Evolutionary conservation across 2,113 vertebrate genomes (phyloP).

Genomic region (Cervus canadensis): DNA sequence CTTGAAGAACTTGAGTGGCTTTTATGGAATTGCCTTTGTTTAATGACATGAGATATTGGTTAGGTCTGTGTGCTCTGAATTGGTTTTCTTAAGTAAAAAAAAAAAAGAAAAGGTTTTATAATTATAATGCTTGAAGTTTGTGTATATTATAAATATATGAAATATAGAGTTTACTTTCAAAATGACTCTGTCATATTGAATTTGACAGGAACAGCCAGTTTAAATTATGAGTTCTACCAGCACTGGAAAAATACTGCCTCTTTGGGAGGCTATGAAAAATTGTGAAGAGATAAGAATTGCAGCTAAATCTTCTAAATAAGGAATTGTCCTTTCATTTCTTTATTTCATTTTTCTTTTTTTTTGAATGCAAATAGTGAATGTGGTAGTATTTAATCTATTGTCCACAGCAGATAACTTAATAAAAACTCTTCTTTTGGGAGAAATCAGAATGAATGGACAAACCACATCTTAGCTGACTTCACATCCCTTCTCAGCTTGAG

Average conservation of each 20-base stretch:
- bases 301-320: constrained; percentile 45
- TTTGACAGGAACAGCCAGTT: constrained; percentile 49
- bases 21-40: not conserved
- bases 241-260: not conserved
- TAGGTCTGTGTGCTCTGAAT: not conserved
- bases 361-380: not conserved
- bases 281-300: not conserved
- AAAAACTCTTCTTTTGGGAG: not conserved
- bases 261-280: constrained; percentile 45
- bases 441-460: not conserved
- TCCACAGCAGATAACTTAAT: not conserved
- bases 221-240: constrained; percentile 47
- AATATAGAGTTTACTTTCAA: constrained; percentile 46
- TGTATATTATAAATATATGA: constrained; percentile 36
- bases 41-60: not conserved
- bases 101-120: constrained; percentile 64
- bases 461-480: not conserved
- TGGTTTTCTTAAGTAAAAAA: constrained; percentile 44
- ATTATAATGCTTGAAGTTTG: constrained; percentile 29
- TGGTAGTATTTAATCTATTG: not conserved
- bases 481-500: not conserved
- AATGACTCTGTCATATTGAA: constrained; percentile 48
- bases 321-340: not conserved
- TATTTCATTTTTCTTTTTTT: not conserved
- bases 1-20: not conserved